Conservation (phyloP, 35 echinoderm and acorn worm genomes). For the Heliocidaris erythrogramma region DNA sequence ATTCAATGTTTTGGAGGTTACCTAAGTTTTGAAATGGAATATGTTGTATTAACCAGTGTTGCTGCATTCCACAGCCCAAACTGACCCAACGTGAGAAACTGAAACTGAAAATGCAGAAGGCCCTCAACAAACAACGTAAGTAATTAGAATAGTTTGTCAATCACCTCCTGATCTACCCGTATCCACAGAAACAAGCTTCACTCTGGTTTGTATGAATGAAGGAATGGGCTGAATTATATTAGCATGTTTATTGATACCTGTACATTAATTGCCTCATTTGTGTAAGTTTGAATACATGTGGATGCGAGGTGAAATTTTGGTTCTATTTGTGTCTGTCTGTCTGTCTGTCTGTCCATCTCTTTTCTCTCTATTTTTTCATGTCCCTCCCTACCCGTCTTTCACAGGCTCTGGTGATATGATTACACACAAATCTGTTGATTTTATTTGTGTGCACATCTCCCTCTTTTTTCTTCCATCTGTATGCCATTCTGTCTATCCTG, state of each 20-base stretch:
- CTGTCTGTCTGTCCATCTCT: background rate
- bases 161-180: constrained; percentile 12
- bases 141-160: constrained; percentile 23
- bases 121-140: constrained; percentile 98
- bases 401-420: no score
- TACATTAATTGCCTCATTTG: background rate
- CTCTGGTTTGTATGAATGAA: constrained; percentile 40
- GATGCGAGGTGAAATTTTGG: background rate
- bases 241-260: background rate
- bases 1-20: background rate
- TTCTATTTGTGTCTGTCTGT: background rate
- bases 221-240: background rate
- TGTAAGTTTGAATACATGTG: background rate
- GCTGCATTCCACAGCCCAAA: constrained; percentile 62
- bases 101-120: constrained; percentile 94
- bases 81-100: constrained; percentile 91
- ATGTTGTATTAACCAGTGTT: constrained; percentile 34
- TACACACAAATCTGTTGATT: no score
- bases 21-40: background rate
- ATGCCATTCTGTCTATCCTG: no score
- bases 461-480: no score
- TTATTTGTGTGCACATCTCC: no score
- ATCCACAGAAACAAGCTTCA: background rate
- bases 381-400: background rate
- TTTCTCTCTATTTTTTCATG: background rate